Evolutionary conservation across 2,888 invertebrate species (phyloP), one percentile per base, ranked within the genome.

Genomic region (Carpatolechia fugitivella): DNA sequence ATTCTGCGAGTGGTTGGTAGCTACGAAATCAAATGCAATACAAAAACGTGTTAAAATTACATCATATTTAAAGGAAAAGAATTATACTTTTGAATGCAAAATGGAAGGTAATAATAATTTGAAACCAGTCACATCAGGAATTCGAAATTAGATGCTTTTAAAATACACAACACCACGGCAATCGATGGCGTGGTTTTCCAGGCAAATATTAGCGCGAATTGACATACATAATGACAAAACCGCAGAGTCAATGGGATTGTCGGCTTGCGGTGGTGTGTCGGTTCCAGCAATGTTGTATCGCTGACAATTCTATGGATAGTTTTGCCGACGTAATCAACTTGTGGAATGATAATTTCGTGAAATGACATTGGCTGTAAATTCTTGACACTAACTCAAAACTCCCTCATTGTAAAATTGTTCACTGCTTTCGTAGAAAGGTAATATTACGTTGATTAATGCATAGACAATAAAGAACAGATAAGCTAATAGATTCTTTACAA

Each of bases 141-240:
- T 16, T 40, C 10, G 16, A 13, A 36, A 36, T 36, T 41, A 20
- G 18, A 24, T 44, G 20, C 44, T 44, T 44, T 29, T 13, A 13
- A 29, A 30, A 47, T 29, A 31, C 29, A 29, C 13, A 30, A 13
- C 47, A 30, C 14, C 47, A 6, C 29, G 55, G 49, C 61, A 47
- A 67, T 64, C 77, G 71, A 76, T 77, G 71, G 68, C 65, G 67
- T 70, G 72, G 71, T 69, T 69, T 68, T 68, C 70, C 72, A 65
- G 66, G 71, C 80, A 82, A 85, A 85, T 85, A 84, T 85, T 84
- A 79, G 76, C 82, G 72, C 44, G 13, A 13, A 29, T 29, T 24
- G 44, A 44, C 72, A 76, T 80, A 77, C 85, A 82, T 84, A 82
- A 87, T 85, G 85, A 85, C 86, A 72, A 82, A 83, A 80, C 87